Evolutionary conservation across 2,888 invertebrate species (phyloP).

Genomic region (Archips crataeganus): DNA sequence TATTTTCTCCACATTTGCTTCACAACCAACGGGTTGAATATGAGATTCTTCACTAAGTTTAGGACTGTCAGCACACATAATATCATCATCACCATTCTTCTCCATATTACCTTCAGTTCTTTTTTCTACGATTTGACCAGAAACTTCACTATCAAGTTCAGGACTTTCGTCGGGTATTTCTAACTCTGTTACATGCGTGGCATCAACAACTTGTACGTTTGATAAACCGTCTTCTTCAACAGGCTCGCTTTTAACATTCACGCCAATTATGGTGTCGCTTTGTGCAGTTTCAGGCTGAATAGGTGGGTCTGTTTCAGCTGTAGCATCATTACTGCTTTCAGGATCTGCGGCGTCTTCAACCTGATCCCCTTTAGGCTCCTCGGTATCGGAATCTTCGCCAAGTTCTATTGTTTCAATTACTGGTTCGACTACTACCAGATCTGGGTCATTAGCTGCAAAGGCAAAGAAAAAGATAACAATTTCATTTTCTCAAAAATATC

Average conservation of each 20-base stretch:
- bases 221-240: conserved; percentile 45
- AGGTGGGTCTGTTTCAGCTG: conserved; percentile 12
- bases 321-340: conserved; percentile 42
- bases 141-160: conserved; percentile 1
- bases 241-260: conserved; percentile 42
- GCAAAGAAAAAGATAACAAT: not conserved
- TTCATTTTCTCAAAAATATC: not conserved
- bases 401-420: conserved; percentile 69
- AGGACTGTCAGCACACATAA: not conserved
- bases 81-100: not conserved
- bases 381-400: conserved; percentile 58
- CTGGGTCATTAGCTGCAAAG: conserved; percentile 61
- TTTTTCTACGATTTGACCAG: conserved; percentile 39
- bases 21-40: conserved; percentile 38
- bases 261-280: not conserved
- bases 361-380: conserved; percentile 42
- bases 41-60: not conserved
- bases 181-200: conserved; percentile 44
- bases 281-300: conserved; percentile 40
- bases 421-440: conserved; percentile 66
- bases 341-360: conserved; percentile 22
- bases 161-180: conserved; percentile 19
- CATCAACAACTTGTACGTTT: conserved; percentile 44
- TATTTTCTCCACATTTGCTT: conserved; percentile 43
- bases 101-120: conserved; percentile 33